Evolutionary conservation across 2,113 vertebrate species (phyloP).

Genomic region (Menura novaehollandiae): DNA sequence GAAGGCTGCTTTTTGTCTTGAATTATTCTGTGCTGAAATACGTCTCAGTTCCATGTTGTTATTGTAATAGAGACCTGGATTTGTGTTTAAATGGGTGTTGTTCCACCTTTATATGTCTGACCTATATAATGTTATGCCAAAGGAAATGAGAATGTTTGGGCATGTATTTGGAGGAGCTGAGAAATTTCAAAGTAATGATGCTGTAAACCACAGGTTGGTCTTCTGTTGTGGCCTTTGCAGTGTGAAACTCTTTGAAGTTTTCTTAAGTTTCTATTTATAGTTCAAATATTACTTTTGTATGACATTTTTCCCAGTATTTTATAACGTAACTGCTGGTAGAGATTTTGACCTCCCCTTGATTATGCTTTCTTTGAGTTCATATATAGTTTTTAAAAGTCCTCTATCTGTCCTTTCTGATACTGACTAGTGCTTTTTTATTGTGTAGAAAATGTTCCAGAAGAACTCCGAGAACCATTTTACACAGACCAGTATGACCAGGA

Average conservation of each 20-base stretch:
- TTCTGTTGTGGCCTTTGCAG: not conserved
- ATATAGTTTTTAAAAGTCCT: not conserved
- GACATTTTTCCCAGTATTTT: not conserved
- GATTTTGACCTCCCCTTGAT: not conserved
- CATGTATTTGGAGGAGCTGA: not conserved
- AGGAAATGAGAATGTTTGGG: not conserved
- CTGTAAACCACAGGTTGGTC: not conserved
- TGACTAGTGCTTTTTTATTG: not conserved
- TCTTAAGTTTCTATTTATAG: not conserved
- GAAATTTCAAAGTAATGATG: not conserved
- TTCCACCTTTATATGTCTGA: not conserved
- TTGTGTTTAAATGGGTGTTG: not conserved
- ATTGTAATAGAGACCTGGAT: not conserved
- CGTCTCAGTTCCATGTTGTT: not conserved
- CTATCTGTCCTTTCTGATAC: not conserved
- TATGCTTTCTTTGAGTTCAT: not conserved
- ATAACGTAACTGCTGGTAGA: not conserved
- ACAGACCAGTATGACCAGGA: slow-evolving; percentile 98
- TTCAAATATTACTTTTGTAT: not conserved
- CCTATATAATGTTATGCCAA: not conserved
- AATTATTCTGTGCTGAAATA: not conserved
- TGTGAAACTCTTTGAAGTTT: not conserved
- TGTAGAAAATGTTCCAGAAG: slow-evolving; percentile 88
- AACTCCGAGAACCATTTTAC: slow-evolving; percentile 91
- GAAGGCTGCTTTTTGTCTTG: not conserved